These are phyloP conservation scores for Parazoanthus darwini DNA, from an alignment of 92 coral and sea anemone species.

Conservation along the genomic window DNA sequence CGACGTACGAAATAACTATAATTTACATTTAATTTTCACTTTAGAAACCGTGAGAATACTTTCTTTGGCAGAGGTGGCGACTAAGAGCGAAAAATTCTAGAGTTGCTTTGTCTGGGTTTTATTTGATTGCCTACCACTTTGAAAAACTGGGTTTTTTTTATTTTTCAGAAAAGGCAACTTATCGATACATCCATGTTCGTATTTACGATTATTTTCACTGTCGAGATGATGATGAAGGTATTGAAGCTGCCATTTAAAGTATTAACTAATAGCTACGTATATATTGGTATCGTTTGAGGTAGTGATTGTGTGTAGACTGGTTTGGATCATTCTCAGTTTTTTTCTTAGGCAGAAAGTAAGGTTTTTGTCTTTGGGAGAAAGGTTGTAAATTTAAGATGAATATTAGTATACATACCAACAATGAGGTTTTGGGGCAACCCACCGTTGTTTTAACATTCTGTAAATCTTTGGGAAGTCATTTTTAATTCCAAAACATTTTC, in stretches of 20 bases:
- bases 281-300: too few relatives aligned
- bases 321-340: background rate
- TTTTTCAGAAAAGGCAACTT: slow-evolving; percentile 64
- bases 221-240: slow-evolving; percentile 96
- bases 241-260: background rate
- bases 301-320: background rate
- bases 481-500: too few relatives aligned
- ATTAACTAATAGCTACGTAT: too few relatives aligned
- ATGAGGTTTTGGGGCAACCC: background rate
- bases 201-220: slow-evolving; percentile 82
- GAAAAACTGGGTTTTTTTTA: background rate
- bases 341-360: too few relatives aligned
- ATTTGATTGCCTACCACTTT: too few relatives aligned
- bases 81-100: background rate
- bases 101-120: background rate
- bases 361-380: background rate
- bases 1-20: too few relatives aligned
- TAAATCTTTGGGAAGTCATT: too few relatives aligned
- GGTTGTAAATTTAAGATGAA: background rate
- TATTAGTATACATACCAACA: background rate
- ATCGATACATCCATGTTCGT: slow-evolving; percentile 75
- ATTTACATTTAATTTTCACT: too few relatives aligned
- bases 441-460: too few relatives aligned
- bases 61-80: background rate
- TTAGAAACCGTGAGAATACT: background rate